phyloP scores from a whole-genome alignment of 2,113 vertebrate genomes.

The Istiophorus platypterus region DNA sequence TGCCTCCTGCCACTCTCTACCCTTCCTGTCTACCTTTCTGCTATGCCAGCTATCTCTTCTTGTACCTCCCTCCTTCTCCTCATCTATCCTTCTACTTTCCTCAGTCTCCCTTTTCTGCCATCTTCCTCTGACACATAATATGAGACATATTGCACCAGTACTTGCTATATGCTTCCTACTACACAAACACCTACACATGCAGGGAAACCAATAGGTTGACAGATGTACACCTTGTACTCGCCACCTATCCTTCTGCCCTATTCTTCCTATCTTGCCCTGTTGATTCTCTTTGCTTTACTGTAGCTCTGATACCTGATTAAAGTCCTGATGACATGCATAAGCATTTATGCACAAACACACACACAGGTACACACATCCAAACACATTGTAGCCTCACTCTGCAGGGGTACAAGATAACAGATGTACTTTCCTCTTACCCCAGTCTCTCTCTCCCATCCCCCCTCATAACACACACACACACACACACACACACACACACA shows the following conservation, averaged over 20 bases:
- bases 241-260: conserved; percentile 50
- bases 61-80: conserved; percentile 36
- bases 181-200: conserved; percentile 49
- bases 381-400: conserved; percentile 37
- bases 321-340: conserved; percentile 29
- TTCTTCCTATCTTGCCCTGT: conserved; percentile 25
- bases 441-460: background rate
- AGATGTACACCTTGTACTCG: conserved; percentile 51
- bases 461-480: background rate
- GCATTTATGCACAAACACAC: conserved; percentile 1
- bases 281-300: conserved; percentile 13
- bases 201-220: conserved; percentile 58
- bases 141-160: conserved; percentile 51
- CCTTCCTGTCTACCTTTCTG: conserved; percentile 47
- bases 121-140: conserved; percentile 46
- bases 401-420: conserved; percentile 57
- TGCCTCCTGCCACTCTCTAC: conserved; percentile 42
- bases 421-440: conserved; percentile 45
- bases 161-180: conserved; percentile 32
- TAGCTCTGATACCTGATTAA: conserved; percentile 31
- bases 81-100: conserved; percentile 41
- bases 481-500: conserved; percentile 26
- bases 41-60: conserved; percentile 35
- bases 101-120: conserved; percentile 38
- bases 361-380: conserved; percentile 20